Conservation (phyloP, 2,888 invertebrate genomes). For the Lathronympha strigana region DNA sequence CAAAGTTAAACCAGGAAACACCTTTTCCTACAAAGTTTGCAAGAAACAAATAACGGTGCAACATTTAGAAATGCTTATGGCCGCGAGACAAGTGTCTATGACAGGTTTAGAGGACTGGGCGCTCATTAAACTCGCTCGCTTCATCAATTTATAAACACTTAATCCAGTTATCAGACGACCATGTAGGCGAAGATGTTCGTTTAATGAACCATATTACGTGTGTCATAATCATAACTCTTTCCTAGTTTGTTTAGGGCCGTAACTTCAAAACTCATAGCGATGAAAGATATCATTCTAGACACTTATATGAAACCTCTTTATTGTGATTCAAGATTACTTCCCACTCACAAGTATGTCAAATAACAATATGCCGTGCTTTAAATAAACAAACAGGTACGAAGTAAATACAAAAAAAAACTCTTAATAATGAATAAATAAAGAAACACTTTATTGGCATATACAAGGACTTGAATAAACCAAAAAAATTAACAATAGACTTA, state of each 20-base stretch:
- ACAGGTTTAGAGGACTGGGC: conserved; percentile 6
- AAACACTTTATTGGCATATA: no score
- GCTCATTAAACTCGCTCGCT: conserved; percentile 27
- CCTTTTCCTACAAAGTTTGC: neutral
- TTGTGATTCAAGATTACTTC: no score
- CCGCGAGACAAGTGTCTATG: conserved; percentile 19
- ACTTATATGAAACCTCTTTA: no score
- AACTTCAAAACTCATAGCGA: no score
- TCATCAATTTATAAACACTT: conserved; percentile 33
- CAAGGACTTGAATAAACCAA: no score
- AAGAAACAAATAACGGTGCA: neutral
- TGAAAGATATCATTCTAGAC: no score
- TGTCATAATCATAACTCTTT: neutral
- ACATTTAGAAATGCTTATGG: neutral
- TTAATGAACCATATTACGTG: conserved; percentile 6
- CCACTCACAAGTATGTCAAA: no score
- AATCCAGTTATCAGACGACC: conserved; percentile 22
- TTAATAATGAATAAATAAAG: no score
- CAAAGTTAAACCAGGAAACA: neutral
- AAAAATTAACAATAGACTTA: no score
- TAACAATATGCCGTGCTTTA: no score
- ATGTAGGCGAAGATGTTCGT: conserved; percentile 6
- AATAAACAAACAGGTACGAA: no score
- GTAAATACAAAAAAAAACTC: no score
- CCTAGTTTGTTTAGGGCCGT: neutral